Evolutionary conservation across 2,113 vertebrate species (phyloP), one percentile per base, ranked within the genome.

Genomic region (Antechinus stuartii): DNA sequence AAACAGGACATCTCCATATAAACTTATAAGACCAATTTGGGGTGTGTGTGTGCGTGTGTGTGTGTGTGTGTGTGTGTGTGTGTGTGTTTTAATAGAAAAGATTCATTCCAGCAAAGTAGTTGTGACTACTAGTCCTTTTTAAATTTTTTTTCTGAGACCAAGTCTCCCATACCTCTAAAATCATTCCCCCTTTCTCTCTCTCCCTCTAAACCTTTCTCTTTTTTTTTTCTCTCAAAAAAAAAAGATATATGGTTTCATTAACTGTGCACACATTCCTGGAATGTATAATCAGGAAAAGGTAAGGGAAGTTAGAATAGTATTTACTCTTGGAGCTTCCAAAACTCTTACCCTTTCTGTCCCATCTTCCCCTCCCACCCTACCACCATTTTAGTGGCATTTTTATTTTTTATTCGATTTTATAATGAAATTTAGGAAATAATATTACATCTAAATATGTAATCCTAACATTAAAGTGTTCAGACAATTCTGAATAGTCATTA

Each of bases 161-260:
- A 96, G 89, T 76, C 52, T 19, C 94, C 61, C 53, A 61, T 0
- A 56, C 9, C 47, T 93, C 42, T 55, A 42, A 93, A 95, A 89
- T 22, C 6, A 25, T n/a, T 61, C 30, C 61, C 27, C 27, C 61
- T 8, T 68, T 35, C 30, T 16, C 30, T 68, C 30, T 68, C 26
- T 27, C 56, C 6, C 49, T 49, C 49, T 49, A 49, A 49, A 49
- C 5, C 56, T 57, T 7, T 30, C 27, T 61, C 10, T 12, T 27
- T 68, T 0, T 68, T 95, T 3, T 16, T 27, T 92, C 91, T 96
- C 94, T 91, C n/a, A 91, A 91, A 46, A 8, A 68, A 76, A 56
- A 90, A 84, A 89, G 91, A 61, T 56, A 94, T 90, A 96, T 76
- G n/a, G 93, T 52, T 97, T 97, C 92, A 95, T 46, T 95, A 92